Evolutionary conservation across 2,888 invertebrate species (phyloP), one percentile per base, ranked within the genome.

Genomic region (Ophioninae sp.): DNA sequence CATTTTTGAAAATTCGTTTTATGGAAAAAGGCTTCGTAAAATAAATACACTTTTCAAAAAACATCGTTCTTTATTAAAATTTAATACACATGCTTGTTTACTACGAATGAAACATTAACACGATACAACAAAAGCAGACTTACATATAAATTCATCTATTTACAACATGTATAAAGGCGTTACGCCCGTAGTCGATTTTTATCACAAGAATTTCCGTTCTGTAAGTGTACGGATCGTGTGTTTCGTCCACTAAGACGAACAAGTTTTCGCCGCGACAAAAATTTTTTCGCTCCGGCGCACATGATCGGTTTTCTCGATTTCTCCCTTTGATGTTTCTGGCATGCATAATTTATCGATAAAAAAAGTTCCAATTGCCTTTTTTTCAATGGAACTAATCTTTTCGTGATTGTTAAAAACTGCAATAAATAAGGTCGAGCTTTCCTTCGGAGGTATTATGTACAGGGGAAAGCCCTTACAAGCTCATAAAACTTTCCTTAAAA

Each of bases 401-500:
- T 30, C 3, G 7, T 13, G 17, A 68, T n/a, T 17, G 56, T 56
- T 57, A 7, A 37, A 56, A 20, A 57, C 17, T 69, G 50, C 21
- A 50, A 44, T 13, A 50, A 17, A 17, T 13, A 2, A 64, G 10
- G 50, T 23, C 21, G 57, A 37, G 41, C 70, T 69, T 80, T 13
- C 17, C 50, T 50, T 23, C 17, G n/a, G 57, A 77, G 77, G n/a
- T 30, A 77, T 68, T 77, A 83, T 79, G 68, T 83, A 83, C 80
- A 80, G 57, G 37, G 30, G 50, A 17, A 0, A 13, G 61, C 50
- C 44, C 70, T 68, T 73, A 44, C 59, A 76, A 64, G 44, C 50
- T 75, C 30, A 59, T 77, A 72, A 61, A 23, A 81, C 44, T 65
- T 56, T 10, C 44, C 1, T 39, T 37, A 10, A 69, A 80, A 75